Conservation (phyloP, 2,113 vertebrate species). For the Dolichotis patagonum region DNA sequence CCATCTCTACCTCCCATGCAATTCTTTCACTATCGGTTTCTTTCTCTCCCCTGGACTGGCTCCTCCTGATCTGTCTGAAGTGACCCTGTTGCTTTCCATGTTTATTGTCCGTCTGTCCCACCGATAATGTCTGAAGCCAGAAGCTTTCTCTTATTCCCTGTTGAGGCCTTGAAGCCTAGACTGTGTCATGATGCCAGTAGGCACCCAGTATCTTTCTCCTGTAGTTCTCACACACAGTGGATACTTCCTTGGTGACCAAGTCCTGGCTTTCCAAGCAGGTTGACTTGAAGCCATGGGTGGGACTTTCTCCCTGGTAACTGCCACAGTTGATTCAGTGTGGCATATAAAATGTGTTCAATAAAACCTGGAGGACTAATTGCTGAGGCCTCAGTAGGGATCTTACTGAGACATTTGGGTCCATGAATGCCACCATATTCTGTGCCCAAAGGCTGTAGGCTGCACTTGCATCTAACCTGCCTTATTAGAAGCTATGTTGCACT, state of each 20-base stretch:
- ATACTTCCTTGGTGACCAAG: background rate
- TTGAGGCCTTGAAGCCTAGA: background rate
- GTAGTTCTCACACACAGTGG: background rate
- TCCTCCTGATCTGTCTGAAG: background rate
- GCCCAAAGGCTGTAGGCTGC: background rate
- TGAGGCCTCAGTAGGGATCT: background rate
- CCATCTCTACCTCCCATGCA: background rate
- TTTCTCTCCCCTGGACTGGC: background rate
- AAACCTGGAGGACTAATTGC: background rate
- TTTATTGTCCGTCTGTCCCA: background rate
- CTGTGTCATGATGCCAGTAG: background rate
- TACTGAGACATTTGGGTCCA: background rate
- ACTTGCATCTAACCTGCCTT: background rate
- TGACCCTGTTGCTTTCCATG: background rate
- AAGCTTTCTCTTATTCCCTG: background rate
- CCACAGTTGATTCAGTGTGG: background rate
- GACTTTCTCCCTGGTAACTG: background rate
- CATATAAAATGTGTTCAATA: conserved; percentile 3
- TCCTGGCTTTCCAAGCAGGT: background rate
- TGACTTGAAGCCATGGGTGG: background rate
- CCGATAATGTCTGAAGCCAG: background rate
- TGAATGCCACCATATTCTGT: background rate
- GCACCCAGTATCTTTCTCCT: background rate
- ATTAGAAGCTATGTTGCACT: background rate
- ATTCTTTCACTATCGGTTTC: background rate